Percentiles rank a stretch among this genome's conserved stretches.
Conservation (phyloP, 1,140 invertebrate genomes). For the Geopemphigus sp. region DNA sequence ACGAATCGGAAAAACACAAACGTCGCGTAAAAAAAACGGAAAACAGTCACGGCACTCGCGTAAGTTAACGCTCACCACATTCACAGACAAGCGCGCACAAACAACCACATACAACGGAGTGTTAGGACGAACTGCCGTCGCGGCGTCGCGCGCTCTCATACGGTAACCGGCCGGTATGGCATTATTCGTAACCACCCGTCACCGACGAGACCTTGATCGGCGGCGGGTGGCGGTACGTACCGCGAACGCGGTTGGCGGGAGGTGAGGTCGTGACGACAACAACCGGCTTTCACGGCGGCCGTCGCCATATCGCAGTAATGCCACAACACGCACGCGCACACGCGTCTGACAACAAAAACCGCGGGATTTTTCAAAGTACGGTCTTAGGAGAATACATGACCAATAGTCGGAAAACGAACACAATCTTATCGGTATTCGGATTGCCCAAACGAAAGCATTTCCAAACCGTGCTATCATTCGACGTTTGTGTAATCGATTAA, state of each 20-base stretch:
- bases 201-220: too few species aligned
- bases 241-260: neutral
- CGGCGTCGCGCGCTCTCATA: neutral
- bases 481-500: too few species aligned
- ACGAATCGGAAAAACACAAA: neutral
- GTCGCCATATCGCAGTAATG: constrained; percentile 31
- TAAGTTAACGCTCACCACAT: neutral
- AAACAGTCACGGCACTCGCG: neutral
- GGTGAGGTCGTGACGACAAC: neutral
- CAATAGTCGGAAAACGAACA: too few species aligned
- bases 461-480: too few species aligned
- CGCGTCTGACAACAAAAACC: neutral
- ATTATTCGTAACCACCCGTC: neutral
- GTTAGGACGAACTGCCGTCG: constrained; percentile 19
- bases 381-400: too few species aligned
- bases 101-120: neutral
- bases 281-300: constrained; percentile 8
- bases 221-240: neutral
- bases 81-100: too few species aligned
- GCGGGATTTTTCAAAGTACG: neutral
- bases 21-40: neutral
- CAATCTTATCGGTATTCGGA: too few species aligned
- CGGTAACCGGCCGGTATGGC: constrained; percentile 9
- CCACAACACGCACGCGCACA: constrained; percentile 39
- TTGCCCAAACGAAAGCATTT: too few species aligned